phyloP scores from a whole-genome alignment of 53 echinoderm and acorn worm genomes.

The Temnopleurus reevesii region DNA sequence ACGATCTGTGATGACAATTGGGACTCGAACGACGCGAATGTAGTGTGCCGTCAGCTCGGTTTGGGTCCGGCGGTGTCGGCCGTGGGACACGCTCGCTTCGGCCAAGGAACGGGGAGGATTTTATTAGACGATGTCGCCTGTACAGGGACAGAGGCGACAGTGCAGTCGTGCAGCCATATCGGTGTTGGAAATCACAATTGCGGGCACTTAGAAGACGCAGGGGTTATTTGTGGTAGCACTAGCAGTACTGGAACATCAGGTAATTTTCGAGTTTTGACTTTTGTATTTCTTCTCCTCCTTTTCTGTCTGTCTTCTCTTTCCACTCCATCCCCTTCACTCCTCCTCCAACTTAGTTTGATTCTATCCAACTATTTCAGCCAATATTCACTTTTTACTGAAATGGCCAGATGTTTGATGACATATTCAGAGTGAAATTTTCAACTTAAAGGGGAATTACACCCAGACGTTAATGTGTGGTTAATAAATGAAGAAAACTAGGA shows the following conservation, averaged over 20 bases:
- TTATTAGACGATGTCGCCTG: constrained; percentile 8
- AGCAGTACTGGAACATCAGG: background rate
- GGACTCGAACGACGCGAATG: constrained; percentile 18
- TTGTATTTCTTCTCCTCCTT: too few species aligned
- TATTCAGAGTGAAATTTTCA: too few species aligned
- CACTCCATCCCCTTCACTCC: too few species aligned
- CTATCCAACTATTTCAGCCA: too few species aligned
- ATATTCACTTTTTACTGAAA: too few species aligned
- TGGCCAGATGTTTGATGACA: too few species aligned
- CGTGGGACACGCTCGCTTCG: background rate
- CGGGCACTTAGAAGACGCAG: constrained; percentile 8
- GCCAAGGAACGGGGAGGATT: background rate
- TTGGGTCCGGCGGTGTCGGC: background rate
- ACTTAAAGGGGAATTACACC: too few species aligned
- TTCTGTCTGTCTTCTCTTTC: too few species aligned
- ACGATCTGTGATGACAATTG: constrained; percentile 29
- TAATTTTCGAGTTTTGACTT: too few species aligned
- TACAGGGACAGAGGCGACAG: background rate
- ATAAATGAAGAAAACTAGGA: too few species aligned
- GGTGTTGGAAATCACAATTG: constrained; percentile 10
- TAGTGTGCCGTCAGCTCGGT: constrained; percentile 19
- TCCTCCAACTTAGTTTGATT: too few species aligned
- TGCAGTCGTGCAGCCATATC: background rate
- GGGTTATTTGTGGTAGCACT: constrained; percentile 8
- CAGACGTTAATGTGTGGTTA: too few species aligned